Evolutionary conservation across 1,140 invertebrate species (phyloP).

Genomic region (Rhyacophila brunnea): DNA sequence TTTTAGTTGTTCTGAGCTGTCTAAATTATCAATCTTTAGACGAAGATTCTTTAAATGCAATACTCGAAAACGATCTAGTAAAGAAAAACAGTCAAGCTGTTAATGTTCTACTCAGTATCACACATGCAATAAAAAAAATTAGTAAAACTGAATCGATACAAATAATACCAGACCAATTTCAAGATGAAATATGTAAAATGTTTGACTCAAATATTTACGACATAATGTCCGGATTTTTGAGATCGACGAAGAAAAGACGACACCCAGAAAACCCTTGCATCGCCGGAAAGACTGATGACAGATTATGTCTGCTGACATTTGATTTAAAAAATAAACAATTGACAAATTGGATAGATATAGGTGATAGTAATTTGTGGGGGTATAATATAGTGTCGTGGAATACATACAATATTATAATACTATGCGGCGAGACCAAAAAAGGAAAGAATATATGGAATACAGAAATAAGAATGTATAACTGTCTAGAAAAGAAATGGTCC

Average conservation of each 20-base stretch:
- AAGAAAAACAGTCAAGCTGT: slow-evolving; percentile 8
- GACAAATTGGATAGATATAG: slow-evolving; percentile 11
- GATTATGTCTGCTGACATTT: slow-evolving; percentile 10
- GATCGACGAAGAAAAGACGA: slow-evolving; percentile 12
- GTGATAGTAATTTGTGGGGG: slow-evolving; percentile 25
- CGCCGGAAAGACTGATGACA: slow-evolving; percentile 9
- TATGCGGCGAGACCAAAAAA: slow-evolving; percentile 23
- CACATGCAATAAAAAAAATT: slow-evolving; percentile 4
- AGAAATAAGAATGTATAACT: slow-evolving; percentile 21
- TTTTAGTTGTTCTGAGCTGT: slow-evolving; percentile 27
- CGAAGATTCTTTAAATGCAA: slow-evolving; percentile 6
- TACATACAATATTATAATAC: slow-evolving; percentile 18
- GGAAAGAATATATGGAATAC: slow-evolving; percentile 23
- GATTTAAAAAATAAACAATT: slow-evolving; percentile 14
- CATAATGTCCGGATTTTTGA: slow-evolving; percentile 14
- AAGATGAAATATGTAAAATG: not conserved
- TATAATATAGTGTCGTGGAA: slow-evolving; percentile 26
- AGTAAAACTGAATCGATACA: not conserved
- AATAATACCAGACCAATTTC: not conserved
- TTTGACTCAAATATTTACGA: slow-evolving; percentile 12
- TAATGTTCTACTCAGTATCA: slow-evolving; percentile 13
- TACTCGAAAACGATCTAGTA: slow-evolving; percentile 10
- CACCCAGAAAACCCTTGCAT: slow-evolving; percentile 17
- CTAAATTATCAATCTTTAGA: slow-evolving; percentile 23
- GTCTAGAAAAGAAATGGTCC: slow-evolving; percentile 18